Conservation (phyloP, 1,140 invertebrate genomes). For the Diorhabda sublineata region DNA sequence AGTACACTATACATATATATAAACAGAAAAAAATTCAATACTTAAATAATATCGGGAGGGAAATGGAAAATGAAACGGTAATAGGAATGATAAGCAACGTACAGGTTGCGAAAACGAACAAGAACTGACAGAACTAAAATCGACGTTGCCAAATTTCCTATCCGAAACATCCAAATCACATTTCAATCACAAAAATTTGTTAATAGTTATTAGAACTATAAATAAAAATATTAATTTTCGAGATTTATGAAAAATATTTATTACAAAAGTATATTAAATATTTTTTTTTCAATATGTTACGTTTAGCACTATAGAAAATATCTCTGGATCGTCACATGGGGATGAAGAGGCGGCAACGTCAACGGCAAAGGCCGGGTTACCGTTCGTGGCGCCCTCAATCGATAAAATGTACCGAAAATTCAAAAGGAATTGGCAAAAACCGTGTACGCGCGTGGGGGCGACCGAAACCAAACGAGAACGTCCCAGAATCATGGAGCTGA, state of each 20-base stretch:
- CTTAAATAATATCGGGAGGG: neutral
- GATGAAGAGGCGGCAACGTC: constrained; percentile 16
- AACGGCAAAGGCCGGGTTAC: constrained; percentile 20
- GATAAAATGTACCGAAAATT: constrained; percentile 19
- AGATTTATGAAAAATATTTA: too few species aligned
- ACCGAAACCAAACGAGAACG: too few species aligned
- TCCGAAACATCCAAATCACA: too few species aligned
- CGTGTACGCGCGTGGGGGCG: neutral
- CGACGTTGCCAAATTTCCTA: constrained; percentile 4
- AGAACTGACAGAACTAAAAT: neutral
- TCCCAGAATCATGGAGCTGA: too few species aligned
- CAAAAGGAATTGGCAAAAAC: constrained; percentile 2
- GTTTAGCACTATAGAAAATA: too few species aligned
- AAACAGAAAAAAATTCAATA: neutral
- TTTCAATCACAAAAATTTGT: too few species aligned
- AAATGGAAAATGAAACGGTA: neutral
- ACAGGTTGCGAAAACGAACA: constrained; percentile 15
- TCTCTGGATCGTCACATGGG: too few species aligned
- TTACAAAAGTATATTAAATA: too few species aligned
- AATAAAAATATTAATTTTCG: too few species aligned
- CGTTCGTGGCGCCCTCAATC: constrained; percentile 29
- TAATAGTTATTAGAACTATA: too few species aligned
- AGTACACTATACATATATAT: neutral
- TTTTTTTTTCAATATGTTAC: too few species aligned
- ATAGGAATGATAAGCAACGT: constrained; percentile 11